A percentile compares a stretch with the other conserved stretches of the same genome.
These are phyloP conservation scores for Dermatemys mawii DNA, from an alignment of 2,113 vertebrate species.

Conservation along the genomic window DNA sequence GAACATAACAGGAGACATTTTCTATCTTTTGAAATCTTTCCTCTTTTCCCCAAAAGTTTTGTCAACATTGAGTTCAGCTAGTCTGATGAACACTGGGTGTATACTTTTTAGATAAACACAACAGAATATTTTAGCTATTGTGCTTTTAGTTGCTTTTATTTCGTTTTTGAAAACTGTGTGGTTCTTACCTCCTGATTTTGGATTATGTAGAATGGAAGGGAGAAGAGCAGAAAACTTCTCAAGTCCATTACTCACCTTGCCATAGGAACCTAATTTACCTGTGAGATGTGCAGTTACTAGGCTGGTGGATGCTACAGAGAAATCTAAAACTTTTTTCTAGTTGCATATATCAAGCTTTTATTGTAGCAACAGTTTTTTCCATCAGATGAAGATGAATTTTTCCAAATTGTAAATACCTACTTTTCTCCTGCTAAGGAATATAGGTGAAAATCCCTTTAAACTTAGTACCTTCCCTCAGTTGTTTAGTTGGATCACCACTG, in stretches of 20 bases:
- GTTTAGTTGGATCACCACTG: not conserved
- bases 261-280: constrained; percentile 18
- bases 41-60: constrained; percentile 1
- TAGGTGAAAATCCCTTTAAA: not conserved
- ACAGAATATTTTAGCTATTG: not conserved
- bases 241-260: not conserved
- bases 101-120: not conserved
- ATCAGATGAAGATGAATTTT: not conserved
- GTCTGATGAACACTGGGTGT: not conserved
- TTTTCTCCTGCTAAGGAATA: not conserved
- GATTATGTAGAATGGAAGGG: not conserved
- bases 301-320: not conserved
- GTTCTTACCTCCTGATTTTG: not conserved
- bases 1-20: not conserved
- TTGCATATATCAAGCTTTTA: not conserved
- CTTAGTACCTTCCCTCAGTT: not conserved
- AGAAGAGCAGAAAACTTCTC: constrained; percentile 33
- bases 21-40: not conserved
- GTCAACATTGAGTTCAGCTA: not conserved
- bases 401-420: not conserved
- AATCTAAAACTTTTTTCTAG: accelerated
- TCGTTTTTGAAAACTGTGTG: constrained; percentile 9
- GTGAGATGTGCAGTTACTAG: not conserved
- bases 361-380: not conserved
- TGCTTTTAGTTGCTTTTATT: constrained; percentile 33